A percentile compares a stretch with the other conserved stretches of the same genome.
These are phyloP conservation scores for Drosophila algonquin DNA, from an alignment of 2,888 invertebrate species.

Conservation along the genomic window DNA sequence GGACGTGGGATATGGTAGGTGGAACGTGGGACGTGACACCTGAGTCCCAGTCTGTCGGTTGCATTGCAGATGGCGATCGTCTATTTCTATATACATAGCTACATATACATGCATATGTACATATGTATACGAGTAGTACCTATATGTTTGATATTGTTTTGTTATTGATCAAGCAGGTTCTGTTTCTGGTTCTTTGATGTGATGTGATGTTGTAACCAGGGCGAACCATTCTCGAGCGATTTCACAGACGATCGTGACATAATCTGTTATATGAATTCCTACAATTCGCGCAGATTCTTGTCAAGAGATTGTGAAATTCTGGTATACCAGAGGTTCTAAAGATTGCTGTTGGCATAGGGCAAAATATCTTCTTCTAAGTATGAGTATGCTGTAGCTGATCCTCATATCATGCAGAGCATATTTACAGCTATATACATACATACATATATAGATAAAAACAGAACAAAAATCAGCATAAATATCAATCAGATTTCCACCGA, in stretches of 20 bases:
- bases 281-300: background rate
- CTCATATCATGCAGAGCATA: background rate
- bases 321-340: no score
- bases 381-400: background rate
- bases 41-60: constrained; percentile 27
- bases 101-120: background rate
- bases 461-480: background rate
- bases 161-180: constrained; percentile 29
- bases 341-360: no score
- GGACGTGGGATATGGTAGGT: background rate
- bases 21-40: constrained; percentile 10
- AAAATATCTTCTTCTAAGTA: background rate
- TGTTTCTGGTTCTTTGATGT: constrained; percentile 33
- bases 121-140: background rate
- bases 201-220: constrained; percentile 29
- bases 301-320: background rate
- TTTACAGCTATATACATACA: no score
- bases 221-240: constrained; percentile 34
- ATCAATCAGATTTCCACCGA: constrained; percentile 14
- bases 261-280: constrained; percentile 37
- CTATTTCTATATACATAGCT: constrained; percentile 8
- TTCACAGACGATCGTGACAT: constrained; percentile 32
- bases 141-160: constrained; percentile 10
- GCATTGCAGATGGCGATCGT: constrained; percentile 38
- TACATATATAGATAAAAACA: background rate